phyloP scores from a whole-genome alignment of 2,888 invertebrate species.

The Epinotia demarniana region DNA sequence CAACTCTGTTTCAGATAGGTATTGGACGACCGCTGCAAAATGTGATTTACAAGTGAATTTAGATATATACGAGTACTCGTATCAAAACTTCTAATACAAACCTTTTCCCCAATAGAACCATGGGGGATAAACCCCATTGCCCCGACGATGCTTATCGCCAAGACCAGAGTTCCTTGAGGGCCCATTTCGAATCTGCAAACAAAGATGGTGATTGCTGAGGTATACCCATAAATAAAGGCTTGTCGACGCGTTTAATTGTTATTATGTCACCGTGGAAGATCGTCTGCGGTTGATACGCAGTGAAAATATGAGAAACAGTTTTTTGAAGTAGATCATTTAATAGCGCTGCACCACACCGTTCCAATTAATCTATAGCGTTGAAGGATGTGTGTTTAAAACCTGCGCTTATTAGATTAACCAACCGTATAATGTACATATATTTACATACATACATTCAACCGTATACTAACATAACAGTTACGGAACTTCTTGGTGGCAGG shows the following conservation, averaged over 20 bases:
- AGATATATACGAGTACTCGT: no score
- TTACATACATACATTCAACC: no score
- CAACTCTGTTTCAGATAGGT: neutral
- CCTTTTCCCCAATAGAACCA: conserved; percentile 84
- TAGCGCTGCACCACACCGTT: neutral
- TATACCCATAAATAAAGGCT: conserved; percentile 29
- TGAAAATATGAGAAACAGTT: neutral
- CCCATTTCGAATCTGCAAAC: conserved; percentile 77
- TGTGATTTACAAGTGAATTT: neutral
- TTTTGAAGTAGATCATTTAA: neutral
- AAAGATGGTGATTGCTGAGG: conserved; percentile 45
- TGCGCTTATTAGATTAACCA: no score
- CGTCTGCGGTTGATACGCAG: neutral
- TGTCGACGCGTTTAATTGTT: conserved; percentile 32
- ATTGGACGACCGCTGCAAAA: neutral
- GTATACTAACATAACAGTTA: no score
- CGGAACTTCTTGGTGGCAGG: no score
- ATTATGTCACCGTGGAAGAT: conserved; percentile 32
- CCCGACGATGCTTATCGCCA: conserved; percentile 77
- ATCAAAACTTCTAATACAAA: conserved; percentile 52
- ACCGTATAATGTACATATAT: no score
- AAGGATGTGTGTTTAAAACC: neutral
- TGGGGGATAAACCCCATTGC: conserved; percentile 81
- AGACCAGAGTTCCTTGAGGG: conserved; percentile 69
- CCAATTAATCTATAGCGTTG: neutral